A percentile compares a stretch with the other conserved stretches of the same genome.
Conservation (phyloP, 2,113 vertebrate species). For the Jaculus jaculus region DNA sequence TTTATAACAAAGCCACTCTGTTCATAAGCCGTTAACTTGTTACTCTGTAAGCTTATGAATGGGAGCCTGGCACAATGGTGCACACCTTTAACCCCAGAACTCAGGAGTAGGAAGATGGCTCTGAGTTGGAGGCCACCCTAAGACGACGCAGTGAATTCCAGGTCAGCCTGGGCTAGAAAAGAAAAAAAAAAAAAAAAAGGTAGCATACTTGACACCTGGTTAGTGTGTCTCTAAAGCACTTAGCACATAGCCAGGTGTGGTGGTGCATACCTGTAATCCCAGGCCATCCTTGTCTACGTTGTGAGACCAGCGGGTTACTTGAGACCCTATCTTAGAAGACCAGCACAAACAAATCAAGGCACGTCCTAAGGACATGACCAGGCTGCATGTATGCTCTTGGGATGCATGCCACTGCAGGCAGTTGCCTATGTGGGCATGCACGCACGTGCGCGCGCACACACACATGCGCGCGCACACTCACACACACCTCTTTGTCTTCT, state of each 20-base stretch:
- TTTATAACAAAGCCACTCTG: not conserved
- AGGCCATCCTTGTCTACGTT: not conserved
- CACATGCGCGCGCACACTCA: not conserved
- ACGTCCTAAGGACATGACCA: not conserved
- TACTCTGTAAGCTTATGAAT: not conserved
- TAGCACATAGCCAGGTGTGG: not conserved
- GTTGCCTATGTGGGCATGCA: accelerated
- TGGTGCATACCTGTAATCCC: not conserved
- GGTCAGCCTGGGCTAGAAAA: too few species aligned
- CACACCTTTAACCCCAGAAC: too few species aligned
- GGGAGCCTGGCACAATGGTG: too few species aligned
- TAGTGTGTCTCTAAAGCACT: not conserved
- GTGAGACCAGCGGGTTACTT: not conserved
- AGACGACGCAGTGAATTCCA: too few species aligned
- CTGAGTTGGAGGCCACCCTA: too few species aligned
- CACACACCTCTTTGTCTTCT: not conserved
- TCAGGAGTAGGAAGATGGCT: too few species aligned
- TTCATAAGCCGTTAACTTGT: not conserved
- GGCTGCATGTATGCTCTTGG: not conserved
- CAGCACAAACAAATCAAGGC: not conserved
- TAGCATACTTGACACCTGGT: not conserved
- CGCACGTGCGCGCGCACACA: not conserved
- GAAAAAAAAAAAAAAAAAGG: not conserved
- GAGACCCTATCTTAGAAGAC: not conserved
- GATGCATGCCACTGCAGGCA: not conserved